Evolutionary conservation across 37 sponge, comb jelly and placozoan genomes (phyloP), one percentile per base, ranked within the genome.

Genomic region (Aphrocallistes beatrix): DNA sequence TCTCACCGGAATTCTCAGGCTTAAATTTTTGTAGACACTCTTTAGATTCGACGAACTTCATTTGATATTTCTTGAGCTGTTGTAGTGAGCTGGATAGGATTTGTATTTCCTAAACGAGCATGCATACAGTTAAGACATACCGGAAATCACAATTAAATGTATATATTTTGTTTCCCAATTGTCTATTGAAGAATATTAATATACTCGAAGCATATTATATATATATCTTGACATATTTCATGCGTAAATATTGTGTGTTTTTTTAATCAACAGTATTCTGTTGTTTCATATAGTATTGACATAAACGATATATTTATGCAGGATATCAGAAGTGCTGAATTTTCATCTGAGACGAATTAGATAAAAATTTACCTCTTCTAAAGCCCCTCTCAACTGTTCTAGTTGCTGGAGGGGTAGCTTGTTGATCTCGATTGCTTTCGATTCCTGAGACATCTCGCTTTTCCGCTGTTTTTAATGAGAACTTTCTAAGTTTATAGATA

Each of bases 51-150:
- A 85, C 83, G 16, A 95, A 50, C 85, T 88, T 90, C 25, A 85
- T 90, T 39, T 98, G 99, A 23, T 95, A 90, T 25, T 82, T 51
- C 82, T 98, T 94, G 39, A 98, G 87, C 82, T 95, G 93, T 21
- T 83, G 36, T 84, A 98, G 88, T 36, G 99, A 98, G 6, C 83
- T 81, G 0, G 90, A 85, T 21, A 98, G 84, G 25, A 98, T 28
- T 23, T 51, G 39, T 0, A 93, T 38, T 38, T 96, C 96, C 96
- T 96, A 39, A 60, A 37, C 37, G 23, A 81, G 23, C n/a, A n/a
- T n/a, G n/a, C n/a, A n/a, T n/a, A n/a, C n/a, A n/a, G n/a, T n/a
- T n/a, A n/a, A n/a, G n/a, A n/a, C n/a, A n/a, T n/a, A n/a, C n/a
- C n/a, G n/a, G n/a, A n/a, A n/a, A n/a, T n/a, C n/a, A n/a, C n/a